Percentiles rank a stretch among this genome's conserved stretches.
These are phyloP conservation scores for Archips xylosteana DNA, from an alignment of 2,888 invertebrate genomes.

Conservation along the genomic window DNA sequence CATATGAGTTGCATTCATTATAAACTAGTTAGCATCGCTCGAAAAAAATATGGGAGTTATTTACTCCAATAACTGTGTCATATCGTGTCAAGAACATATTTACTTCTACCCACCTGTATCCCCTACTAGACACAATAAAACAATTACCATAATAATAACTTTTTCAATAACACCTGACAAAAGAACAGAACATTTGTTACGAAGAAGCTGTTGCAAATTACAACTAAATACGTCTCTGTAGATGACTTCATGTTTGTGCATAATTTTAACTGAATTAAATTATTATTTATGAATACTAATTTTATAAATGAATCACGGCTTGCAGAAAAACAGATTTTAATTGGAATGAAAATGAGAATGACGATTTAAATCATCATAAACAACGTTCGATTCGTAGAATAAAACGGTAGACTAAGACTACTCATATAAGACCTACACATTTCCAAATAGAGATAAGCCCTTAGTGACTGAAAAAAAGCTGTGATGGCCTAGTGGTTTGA, in stretches of 20 bases:
- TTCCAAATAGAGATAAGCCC: too few relatives aligned
- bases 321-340: conserved; percentile 19
- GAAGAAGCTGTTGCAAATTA: conserved; percentile 28
- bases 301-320: conserved; percentile 16
- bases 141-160: conserved; percentile 39
- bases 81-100: conserved; percentile 28
- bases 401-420: neutral
- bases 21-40: neutral
- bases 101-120: conserved; percentile 31
- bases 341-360: neutral
- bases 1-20: neutral
- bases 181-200: conserved; percentile 35
- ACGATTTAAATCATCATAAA: neutral
- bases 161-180: conserved; percentile 37
- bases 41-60: neutral
- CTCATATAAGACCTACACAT: neutral
- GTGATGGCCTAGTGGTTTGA: too few relatives aligned
- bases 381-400: neutral
- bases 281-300: conserved; percentile 24
- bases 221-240: conserved; percentile 16
- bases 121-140: conserved; percentile 30
- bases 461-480: too few relatives aligned
- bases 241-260: conserved; percentile 36
- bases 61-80: conserved; percentile 13
- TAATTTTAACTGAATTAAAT: conserved; percentile 23